Percentiles rank a stretch among this genome's conserved stretches.
Conservation (phyloP, 2,888 invertebrate genomes). For the Lepidonotus clava region DNA sequence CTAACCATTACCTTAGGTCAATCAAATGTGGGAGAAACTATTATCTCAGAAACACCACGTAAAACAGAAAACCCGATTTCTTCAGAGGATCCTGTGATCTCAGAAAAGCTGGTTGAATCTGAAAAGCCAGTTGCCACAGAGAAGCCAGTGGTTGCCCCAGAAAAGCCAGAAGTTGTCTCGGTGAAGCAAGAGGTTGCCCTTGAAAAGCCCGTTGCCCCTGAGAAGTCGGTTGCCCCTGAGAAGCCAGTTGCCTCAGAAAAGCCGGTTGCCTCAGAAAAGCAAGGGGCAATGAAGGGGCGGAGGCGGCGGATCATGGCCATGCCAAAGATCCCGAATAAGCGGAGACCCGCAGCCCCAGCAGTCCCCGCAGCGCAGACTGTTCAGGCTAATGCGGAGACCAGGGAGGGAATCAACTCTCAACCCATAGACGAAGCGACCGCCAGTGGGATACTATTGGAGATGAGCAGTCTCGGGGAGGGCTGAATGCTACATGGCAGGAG, state of each 20-base stretch:
- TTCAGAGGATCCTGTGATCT: background rate
- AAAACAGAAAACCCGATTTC: background rate
- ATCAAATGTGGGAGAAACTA: too few relatives aligned
- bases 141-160: background rate
- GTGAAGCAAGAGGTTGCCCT: background rate
- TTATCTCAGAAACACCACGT: background rate
- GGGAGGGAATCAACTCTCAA: background rate
- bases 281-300: background rate
- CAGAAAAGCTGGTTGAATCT: background rate
- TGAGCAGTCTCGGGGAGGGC: too few relatives aligned
- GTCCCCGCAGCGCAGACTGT: background rate
- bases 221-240: background rate
- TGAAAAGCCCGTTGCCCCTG: background rate
- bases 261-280: background rate
- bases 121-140: background rate
- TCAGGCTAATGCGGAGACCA: background rate
- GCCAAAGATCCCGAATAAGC: background rate
- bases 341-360: background rate
- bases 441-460: background rate
- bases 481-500: too few relatives aligned
- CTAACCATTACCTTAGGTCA: too few relatives aligned
- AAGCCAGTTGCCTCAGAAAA: background rate
- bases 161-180: background rate
- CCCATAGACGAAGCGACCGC: constrained; percentile 13
- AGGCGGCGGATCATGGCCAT: background rate